phyloP scores from a whole-genome alignment of 2,113 vertebrate genomes.

The Chroicocephalus ridibundus region DNA sequence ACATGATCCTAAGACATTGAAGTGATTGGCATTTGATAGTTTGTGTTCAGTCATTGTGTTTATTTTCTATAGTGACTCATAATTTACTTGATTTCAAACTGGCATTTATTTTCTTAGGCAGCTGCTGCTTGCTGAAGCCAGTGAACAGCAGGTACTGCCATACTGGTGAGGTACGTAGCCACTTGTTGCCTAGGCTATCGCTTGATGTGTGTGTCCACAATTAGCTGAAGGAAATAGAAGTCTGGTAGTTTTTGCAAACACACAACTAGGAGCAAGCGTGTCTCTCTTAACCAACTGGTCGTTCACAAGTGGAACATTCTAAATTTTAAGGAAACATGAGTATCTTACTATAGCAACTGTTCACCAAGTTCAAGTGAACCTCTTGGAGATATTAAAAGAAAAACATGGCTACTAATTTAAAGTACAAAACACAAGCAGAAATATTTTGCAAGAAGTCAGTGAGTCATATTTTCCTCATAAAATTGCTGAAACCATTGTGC shows the following conservation, averaged over 20 bases:
- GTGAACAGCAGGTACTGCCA: neutral
- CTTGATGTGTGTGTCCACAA: neutral
- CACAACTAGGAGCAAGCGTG: neutral
- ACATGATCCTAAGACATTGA: neutral
- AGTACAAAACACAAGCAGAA: slow-evolving; percentile 15
- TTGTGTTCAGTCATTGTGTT: neutral
- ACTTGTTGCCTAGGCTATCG: neutral
- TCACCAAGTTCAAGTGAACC: neutral
- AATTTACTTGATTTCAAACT: neutral
- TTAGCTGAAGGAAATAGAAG: neutral
- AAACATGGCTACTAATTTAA: neutral
- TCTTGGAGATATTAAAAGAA: neutral
- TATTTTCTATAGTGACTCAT: neutral
- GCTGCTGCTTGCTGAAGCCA: neutral
- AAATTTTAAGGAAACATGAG: neutral
- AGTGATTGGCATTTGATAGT: neutral
- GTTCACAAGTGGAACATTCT: neutral
- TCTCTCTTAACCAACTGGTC: neutral
- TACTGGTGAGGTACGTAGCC: too few relatives aligned
- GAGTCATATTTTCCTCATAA: slow-evolving; percentile 29
- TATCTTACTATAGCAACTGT: neutral
- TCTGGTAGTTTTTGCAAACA: neutral
- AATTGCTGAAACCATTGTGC: slow-evolving; percentile 35
- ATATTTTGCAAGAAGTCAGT: neutral
- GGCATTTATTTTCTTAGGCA: neutral